phyloP scores from a whole-genome alignment of 2,888 invertebrate genomes.

The Molorchus minor region DNA sequence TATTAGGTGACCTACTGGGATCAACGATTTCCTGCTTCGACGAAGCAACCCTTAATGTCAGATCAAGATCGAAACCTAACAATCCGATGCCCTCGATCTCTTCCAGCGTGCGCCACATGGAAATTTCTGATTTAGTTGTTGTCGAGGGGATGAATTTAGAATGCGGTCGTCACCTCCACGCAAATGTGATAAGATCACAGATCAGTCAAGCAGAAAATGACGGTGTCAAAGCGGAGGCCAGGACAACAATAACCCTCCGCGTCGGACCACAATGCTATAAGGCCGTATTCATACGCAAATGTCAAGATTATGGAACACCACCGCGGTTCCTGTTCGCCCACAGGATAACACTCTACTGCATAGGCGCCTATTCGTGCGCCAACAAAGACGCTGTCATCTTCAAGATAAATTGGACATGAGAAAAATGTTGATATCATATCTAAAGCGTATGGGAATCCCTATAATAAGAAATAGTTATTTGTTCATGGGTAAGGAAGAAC shows the following conservation, averaged over 20 bases:
- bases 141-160: constrained; percentile 44
- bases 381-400: constrained; percentile 40
- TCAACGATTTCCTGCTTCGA: too few species aligned
- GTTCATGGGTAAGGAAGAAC: too few species aligned
- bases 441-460: too few species aligned
- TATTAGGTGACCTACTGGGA: too few species aligned
- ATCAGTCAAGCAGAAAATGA: constrained; percentile 63
- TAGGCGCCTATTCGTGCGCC: constrained; percentile 34
- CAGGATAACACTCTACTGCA: constrained; percentile 18
- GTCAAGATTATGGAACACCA: constrained; percentile 53
- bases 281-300: constrained; percentile 62
- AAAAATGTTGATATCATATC: constrained; percentile 36
- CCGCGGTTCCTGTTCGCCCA: constrained; percentile 19
- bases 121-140: constrained; percentile 45
- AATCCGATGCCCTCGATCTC: neutral
- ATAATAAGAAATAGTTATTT: too few species aligned
- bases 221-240: constrained; percentile 61
- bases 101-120: constrained; percentile 22
- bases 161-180: constrained; percentile 53
- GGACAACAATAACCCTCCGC: constrained; percentile 57
- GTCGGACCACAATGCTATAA: constrained; percentile 48
- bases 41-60: too few species aligned
- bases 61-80: constrained; percentile 5
- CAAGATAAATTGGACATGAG: constrained; percentile 43
- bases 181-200: constrained; percentile 60